Evolutionary conservation across 2,113 vertebrate species (phyloP), one percentile per base, ranked within the genome.

Genomic region (Saimiri boliviensis): DNA sequence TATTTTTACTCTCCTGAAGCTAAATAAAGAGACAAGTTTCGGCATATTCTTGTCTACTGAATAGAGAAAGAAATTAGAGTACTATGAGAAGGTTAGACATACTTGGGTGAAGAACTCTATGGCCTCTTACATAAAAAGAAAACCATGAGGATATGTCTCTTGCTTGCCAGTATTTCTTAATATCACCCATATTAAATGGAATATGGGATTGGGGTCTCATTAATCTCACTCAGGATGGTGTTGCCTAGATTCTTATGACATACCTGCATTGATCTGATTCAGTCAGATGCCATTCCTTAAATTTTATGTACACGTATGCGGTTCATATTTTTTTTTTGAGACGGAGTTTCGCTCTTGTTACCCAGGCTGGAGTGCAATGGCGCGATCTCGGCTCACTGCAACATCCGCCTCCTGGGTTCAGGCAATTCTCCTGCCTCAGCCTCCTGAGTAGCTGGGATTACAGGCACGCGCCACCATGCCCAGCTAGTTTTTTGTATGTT

Each of bases 121-220:
- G 30, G 49, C 49, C 92, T 93, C 91, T 96, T 79, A 95, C 19
- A 68, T 86, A 66, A 89, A 85, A 76, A 77, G 21, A 91, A 42
- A 76, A 86, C 27, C 40, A 66, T 21, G 27, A 49, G 23, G 8
- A 16, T 73, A 85, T 82, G 94, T 90, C 70, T 74, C 12, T 56
- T 25, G 52, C 20, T 92, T 8, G 30, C 49, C 45, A 54, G n/a
- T 17, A 47, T 56, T 32, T 58, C 85, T 66, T 81, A 52, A 87
- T 25, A 71, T 40, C 37, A 63, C 6, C 79, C 14, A 89, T 32
- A 83, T 23, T 23, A 90, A 40, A 68, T 4, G 40, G 17, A 70
- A 30, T 82, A 32, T 54, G 25, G 52, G n/a, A 21, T 17, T 82
- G 5, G 35, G 54, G 5, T 3, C 16, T 63, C 52, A 45, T 63